Evolutionary conservation across 2,888 invertebrate genomes (phyloP).

Genomic region (Sicus ferrugineus): DNA sequence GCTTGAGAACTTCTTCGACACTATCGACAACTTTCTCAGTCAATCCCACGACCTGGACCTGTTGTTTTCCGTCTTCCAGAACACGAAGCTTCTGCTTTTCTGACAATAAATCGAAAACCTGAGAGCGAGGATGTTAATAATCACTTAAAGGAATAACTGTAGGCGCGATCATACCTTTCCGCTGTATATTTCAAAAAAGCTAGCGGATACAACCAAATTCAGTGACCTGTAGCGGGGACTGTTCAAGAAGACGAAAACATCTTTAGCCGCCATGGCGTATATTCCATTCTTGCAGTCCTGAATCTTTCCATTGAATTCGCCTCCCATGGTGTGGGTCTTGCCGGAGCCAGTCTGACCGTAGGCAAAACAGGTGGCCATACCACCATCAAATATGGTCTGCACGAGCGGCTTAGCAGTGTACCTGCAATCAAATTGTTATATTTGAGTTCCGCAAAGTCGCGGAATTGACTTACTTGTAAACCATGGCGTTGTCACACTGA

Average conservation of each 20-base stretch:
- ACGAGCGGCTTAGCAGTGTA: constrained; percentile 98
- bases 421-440: constrained; percentile 63
- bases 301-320: constrained; percentile 92
- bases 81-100: constrained; percentile 95
- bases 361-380: constrained; percentile 99
- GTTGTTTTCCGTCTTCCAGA: constrained; percentile 96
- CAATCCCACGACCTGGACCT: constrained; percentile 96
- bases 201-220: constrained; percentile 89
- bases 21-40: constrained; percentile 92
- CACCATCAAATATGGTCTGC: constrained; percentile 97
- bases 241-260: constrained; percentile 87
- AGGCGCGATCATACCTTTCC: constrained; percentile 81
- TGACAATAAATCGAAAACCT: constrained; percentile 86
- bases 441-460: neutral
- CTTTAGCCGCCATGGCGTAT: constrained; percentile 96
- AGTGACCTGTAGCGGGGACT: constrained; percentile 83
- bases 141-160: too few relatives aligned
- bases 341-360: constrained; percentile 99
- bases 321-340: constrained; percentile 99
- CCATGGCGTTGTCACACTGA: constrained; percentile 91
- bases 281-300: constrained; percentile 98
- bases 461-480: constrained; percentile 78
- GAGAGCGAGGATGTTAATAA: too few relatives aligned
- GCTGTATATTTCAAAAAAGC: constrained; percentile 99
- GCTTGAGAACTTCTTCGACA: constrained; percentile 91